Conservation (phyloP, 1,140 invertebrate genomes). For the Hyles euphorbiae region DNA sequence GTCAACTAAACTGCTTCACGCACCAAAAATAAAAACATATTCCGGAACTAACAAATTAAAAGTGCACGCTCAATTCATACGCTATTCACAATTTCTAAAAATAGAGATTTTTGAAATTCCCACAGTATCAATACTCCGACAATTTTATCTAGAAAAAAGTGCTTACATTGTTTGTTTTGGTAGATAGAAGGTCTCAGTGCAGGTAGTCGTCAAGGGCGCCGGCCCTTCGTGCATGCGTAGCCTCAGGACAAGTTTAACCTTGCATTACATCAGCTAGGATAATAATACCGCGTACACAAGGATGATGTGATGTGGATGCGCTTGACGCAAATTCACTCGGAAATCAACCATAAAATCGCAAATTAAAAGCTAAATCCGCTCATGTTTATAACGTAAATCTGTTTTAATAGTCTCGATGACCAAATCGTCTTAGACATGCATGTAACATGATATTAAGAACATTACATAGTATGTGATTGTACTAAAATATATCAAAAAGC, state of each 20-base stretch:
- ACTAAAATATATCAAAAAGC: no score
- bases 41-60: no score
- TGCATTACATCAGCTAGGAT: constrained; percentile 12
- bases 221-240: constrained; percentile 5
- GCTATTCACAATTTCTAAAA: no score
- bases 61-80: no score
- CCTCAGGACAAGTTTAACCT: constrained; percentile 5
- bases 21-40: no score
- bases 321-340: constrained; percentile 42
- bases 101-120: no score
- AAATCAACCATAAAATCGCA: constrained; percentile 43
- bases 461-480: no score
- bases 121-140: no score
- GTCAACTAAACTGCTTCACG: no score
- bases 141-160: no score
- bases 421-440: constrained; percentile 4
- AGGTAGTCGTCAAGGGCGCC: constrained; percentile 13
- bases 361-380: constrained; percentile 30
- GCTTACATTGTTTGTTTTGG: not conserved
- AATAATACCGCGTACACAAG: constrained; percentile 5
- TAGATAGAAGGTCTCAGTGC: constrained; percentile 1
- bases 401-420: constrained; percentile 31
- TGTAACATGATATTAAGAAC: no score
- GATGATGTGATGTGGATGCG: not conserved
- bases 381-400: constrained; percentile 26